These are phyloP conservation scores for Omphaloscelis lunosa DNA, from an alignment of 2,888 invertebrate species.

Conservation along the genomic window DNA sequence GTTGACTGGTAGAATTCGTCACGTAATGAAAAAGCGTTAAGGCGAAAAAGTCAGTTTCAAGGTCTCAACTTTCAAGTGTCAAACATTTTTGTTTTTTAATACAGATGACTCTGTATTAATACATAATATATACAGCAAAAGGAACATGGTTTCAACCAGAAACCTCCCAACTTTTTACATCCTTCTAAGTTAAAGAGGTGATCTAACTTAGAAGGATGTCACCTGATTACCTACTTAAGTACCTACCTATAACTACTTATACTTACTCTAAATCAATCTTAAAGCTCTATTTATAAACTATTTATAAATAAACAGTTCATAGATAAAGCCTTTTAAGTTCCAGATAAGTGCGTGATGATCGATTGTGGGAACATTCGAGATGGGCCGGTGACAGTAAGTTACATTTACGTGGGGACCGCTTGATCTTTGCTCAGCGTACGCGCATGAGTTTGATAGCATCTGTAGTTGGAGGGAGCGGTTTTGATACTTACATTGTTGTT, in stretches of 20 bases:
- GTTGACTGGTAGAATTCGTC: too few relatives aligned
- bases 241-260: slow-evolving; percentile 36
- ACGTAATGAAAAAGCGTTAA: too few relatives aligned
- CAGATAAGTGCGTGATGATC: slow-evolving; percentile 87
- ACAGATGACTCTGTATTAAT: too few relatives aligned
- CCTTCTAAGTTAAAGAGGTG: neutral
- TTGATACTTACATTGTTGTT: slow-evolving; percentile 76
- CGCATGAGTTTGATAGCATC: slow-evolving; percentile 83
- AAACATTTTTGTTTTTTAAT: too few relatives aligned
- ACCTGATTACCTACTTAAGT: slow-evolving; percentile 18
- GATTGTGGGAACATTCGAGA: slow-evolving; percentile 87
- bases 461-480: slow-evolving; percentile 55
- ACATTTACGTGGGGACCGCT: slow-evolving; percentile 80
- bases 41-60: too few relatives aligned
- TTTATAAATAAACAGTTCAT: slow-evolving; percentile 82
- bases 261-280: slow-evolving; percentile 61
- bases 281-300: slow-evolving; percentile 78
- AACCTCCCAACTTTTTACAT: neutral
- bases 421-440: slow-evolving; percentile 83
- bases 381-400: slow-evolving; percentile 87
- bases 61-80: too few relatives aligned
- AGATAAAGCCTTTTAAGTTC: slow-evolving; percentile 88
- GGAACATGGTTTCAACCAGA: too few relatives aligned
- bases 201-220: neutral
- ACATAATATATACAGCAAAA: too few relatives aligned